phyloP scores from a whole-genome alignment of 2,113 vertebrate genomes.

The Cercocebus atys region DNA sequence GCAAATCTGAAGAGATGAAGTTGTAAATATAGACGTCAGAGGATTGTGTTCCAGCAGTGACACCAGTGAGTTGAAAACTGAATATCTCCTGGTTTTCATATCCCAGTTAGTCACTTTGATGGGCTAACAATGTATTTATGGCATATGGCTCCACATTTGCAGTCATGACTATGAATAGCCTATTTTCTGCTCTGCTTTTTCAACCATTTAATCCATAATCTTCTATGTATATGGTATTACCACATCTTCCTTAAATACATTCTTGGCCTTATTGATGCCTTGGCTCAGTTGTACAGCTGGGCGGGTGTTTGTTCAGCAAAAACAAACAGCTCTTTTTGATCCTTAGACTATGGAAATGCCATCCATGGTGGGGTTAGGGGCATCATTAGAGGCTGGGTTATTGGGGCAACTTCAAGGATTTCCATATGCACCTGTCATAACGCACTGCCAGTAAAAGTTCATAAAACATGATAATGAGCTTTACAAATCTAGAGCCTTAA shows the following conservation, averaged over 20 bases:
- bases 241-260: slow-evolving; percentile 87
- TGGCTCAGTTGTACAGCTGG: slow-evolving; percentile 84
- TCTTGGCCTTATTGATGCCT: slow-evolving; percentile 90
- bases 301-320: slow-evolving; percentile 85
- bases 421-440: background rate
- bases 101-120: slow-evolving; percentile 71
- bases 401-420: slow-evolving; percentile 60
- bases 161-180: slow-evolving; percentile 54
- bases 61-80: slow-evolving; percentile 63
- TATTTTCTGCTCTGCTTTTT: slow-evolving; percentile 73
- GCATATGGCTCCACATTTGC: slow-evolving; percentile 50
- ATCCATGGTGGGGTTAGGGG: background rate
- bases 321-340: slow-evolving; percentile 86
- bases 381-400: slow-evolving; percentile 57
- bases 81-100: slow-evolving; percentile 71
- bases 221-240: slow-evolving; percentile 79
- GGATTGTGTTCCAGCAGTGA: slow-evolving; percentile 48
- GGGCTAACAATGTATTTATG: slow-evolving; percentile 68
- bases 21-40: slow-evolving; percentile 73
- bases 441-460: background rate
- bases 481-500: background rate
- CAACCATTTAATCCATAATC: slow-evolving; percentile 70
- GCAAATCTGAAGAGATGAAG: slow-evolving; percentile 63
- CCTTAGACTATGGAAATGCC: slow-evolving; percentile 87
- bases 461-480: background rate